A percentile compares a stretch with the other conserved stretches of the same genome.
phyloP scores from a whole-genome alignment of 2,113 vertebrate genomes.

The Irena cyanogastra region DNA sequence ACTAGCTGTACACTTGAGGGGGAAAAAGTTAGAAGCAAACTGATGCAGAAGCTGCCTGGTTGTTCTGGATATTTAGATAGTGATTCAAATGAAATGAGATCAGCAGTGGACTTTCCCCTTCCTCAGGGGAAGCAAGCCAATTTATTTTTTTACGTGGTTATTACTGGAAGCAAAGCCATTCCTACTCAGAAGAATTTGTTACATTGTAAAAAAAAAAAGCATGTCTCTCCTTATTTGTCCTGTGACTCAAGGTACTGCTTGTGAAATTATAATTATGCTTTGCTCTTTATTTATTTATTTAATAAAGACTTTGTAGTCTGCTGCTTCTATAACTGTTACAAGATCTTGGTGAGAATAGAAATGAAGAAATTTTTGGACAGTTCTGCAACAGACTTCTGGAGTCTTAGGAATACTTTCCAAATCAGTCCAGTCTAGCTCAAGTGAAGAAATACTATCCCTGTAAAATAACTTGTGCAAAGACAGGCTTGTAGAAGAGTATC shows the following conservation, averaged over 20 bases:
- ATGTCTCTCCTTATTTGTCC: not conserved
- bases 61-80: not conserved
- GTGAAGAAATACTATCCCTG: not conserved
- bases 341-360: not conserved
- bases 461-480: not conserved
- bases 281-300: not conserved
- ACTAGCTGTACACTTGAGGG: not conserved
- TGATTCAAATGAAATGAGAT: not conserved
- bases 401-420: not conserved
- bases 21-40: not conserved
- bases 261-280: not conserved
- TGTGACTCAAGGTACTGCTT: not conserved
- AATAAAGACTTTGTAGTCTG: not conserved
- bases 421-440: not conserved
- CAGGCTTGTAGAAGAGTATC: not conserved
- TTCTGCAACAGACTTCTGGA: not conserved
- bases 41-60: not conserved
- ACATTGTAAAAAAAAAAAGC: not conserved
- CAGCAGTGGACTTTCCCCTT: constrained; percentile 1
- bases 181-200: not conserved
- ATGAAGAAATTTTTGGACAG: not conserved
- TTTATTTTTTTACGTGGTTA: not conserved
- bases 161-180: not conserved
- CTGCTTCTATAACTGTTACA: not conserved
- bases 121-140: not conserved